phyloP scores from a whole-genome alignment of 2,113 vertebrate genomes.

The Triplophysa rosa region DNA sequence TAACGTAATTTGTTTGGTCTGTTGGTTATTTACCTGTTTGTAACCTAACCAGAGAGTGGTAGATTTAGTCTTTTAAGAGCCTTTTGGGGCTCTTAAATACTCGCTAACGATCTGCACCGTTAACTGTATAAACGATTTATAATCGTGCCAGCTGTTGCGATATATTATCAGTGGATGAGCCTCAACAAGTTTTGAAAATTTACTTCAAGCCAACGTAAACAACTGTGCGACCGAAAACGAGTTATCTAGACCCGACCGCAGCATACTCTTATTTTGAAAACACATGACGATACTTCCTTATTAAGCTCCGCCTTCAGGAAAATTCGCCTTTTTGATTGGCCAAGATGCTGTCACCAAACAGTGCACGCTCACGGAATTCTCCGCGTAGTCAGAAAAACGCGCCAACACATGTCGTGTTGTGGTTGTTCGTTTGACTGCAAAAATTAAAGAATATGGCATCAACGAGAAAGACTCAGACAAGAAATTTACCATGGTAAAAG shows the following conservation, averaged over 20 bases:
- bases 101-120: no score
- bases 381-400: conserved; percentile 56
- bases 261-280: conserved; percentile 31
- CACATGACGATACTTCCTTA: background rate
- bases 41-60: no score
- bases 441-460: conserved; percentile 61
- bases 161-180: no score
- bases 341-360: conserved; percentile 13
- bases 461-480: conserved; percentile 56
- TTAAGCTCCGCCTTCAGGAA: conserved; percentile 32
- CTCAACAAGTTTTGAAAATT: background rate
- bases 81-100: no score
- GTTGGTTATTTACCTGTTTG: background rate
- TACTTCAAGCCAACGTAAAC: background rate
- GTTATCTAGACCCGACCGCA: background rate
- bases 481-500: conserved; percentile 76
- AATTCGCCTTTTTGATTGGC: conserved; percentile 40
- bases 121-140: no score
- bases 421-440: background rate
- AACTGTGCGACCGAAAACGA: background rate
- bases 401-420: conserved; percentile 59
- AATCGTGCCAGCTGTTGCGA: no score
- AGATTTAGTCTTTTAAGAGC: no score
- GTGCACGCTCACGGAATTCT: background rate
- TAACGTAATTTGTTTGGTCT: background rate